These are phyloP conservation scores for Xiphophorus couchianus DNA, from an alignment of 2,113 vertebrate genomes.

Conservation along the genomic window DNA sequence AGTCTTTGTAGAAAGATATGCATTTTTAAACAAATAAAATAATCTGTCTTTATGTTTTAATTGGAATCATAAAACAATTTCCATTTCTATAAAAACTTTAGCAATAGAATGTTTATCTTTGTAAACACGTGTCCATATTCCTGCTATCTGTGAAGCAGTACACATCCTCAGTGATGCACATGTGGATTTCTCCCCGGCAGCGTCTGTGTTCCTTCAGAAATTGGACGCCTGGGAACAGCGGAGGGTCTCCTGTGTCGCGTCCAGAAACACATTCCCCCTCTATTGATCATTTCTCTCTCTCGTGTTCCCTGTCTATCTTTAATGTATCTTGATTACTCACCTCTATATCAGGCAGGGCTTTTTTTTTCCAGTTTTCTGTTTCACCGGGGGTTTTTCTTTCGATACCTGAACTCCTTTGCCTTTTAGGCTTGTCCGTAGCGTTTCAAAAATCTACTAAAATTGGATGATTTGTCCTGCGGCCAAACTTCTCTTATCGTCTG, in stretches of 20 bases:
- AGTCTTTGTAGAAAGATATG: no score
- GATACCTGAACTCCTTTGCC: not conserved
- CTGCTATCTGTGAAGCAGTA: not conserved
- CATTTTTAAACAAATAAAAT: not conserved
- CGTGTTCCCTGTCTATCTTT: not conserved
- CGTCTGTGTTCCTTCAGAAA: slow-evolving; percentile 37
- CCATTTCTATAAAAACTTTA: not conserved
- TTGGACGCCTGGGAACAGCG: slow-evolving; percentile 44
- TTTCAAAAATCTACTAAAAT: not conserved
- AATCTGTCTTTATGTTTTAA: no score
- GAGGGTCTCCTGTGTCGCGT: slow-evolving; percentile 27
- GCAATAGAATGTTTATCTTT: no score
- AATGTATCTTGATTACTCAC: not conserved
- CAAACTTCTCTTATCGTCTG: not conserved
- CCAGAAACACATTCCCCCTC: slow-evolving; percentile 11
- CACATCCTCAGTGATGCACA: slow-evolving; percentile 10
- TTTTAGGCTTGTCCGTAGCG: not conserved
- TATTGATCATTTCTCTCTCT: not conserved
- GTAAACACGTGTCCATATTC: not conserved
- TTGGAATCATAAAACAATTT: not conserved
- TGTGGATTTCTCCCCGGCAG: not conserved
- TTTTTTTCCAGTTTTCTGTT: slow-evolving; percentile 6
- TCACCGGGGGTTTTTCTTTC: not conserved
- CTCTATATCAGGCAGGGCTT: not conserved
- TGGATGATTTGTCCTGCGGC: not conserved